Evolutionary conservation across 1,140 invertebrate genomes (phyloP), one percentile per base, ranked within the genome.

Genomic region (Drosophila watanabei): DNA sequence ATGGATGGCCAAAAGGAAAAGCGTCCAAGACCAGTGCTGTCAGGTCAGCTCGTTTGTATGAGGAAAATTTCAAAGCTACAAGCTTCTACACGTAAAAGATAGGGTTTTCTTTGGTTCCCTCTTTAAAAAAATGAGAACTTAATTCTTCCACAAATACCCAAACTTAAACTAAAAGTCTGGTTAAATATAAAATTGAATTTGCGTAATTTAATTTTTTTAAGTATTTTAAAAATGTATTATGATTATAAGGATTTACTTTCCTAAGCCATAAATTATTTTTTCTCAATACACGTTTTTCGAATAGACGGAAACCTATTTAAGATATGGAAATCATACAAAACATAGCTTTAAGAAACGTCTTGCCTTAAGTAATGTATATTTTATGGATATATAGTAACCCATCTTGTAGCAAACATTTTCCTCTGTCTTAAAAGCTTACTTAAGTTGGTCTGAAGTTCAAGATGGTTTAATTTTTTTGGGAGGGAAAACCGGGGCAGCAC

Each of bases 1-100:
- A 57, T 58, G 49, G 45, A 45, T 60, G 56, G 45, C 37, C 76
- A 52, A 39, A 65, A 64, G 30, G 30, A 49, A 76, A 65, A 58
- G 39, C 49, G 20, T 30, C 20, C 49, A 54, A 24, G 24, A 49
- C 33, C 20, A 41, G 52, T 45, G 62, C 11, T 66, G 61, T 16
- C 20, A 14, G 7, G 10, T 35, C 16, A n/a, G 66, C 66, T 51
- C 8, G 32, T 52, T 52, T 39, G 20, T 28, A 4, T 28, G 46
- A 3, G 24, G 8, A 24, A 13, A 24, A 24, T 4, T 48, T 1
- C 4, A 28, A 28, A 14, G 20, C 5, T 7, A 13, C 0, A 28
- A 14, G 2, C 14, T 24, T 8, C 11, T 8, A 30, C 28, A 16
- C 9, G 0, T 5, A 16, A 49, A 28, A 49, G 0, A 6, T 13